phyloP scores from a whole-genome alignment of 2,888 invertebrate species.

The Calameuta filiformis region DNA sequence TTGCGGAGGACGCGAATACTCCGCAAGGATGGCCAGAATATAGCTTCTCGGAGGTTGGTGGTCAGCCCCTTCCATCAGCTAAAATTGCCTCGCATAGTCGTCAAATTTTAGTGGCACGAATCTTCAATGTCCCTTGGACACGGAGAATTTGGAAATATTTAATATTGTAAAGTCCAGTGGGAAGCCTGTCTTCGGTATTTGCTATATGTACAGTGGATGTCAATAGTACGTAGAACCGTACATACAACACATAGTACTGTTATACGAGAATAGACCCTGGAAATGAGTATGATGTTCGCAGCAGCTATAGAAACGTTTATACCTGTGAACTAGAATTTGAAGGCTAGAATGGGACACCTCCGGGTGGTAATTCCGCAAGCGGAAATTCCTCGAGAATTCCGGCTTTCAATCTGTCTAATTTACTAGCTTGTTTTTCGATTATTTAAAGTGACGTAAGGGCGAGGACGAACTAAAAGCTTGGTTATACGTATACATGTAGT shows the following conservation, averaged over 20 bases:
- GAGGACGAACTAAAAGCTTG: neutral
- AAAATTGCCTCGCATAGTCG: slow-evolving; percentile 45
- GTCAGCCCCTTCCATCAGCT: slow-evolving; percentile 33
- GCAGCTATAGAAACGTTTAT: neutral
- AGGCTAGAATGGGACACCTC: neutral
- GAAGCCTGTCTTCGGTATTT: neutral
- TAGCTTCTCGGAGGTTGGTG: neutral
- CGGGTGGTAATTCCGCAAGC: neutral
- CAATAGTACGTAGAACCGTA: neutral
- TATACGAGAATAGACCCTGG: neutral
- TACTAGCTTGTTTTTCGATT: neutral
- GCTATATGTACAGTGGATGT: neutral
- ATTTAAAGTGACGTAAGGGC: neutral
- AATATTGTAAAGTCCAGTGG: neutral
- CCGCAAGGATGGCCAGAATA: neutral
- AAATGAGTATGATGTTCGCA: neutral
- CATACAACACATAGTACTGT: no score
- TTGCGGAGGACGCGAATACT: neutral
- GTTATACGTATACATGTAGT: neutral
- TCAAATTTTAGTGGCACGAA: slow-evolving; percentile 50
- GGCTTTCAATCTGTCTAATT: neutral
- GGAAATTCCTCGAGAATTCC: neutral
- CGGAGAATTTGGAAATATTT: neutral
- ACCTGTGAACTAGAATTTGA: neutral
- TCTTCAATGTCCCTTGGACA: slow-evolving; percentile 25